Conservation (phyloP, 1,140 invertebrate species). For the Drosophila arizonae region DNA sequence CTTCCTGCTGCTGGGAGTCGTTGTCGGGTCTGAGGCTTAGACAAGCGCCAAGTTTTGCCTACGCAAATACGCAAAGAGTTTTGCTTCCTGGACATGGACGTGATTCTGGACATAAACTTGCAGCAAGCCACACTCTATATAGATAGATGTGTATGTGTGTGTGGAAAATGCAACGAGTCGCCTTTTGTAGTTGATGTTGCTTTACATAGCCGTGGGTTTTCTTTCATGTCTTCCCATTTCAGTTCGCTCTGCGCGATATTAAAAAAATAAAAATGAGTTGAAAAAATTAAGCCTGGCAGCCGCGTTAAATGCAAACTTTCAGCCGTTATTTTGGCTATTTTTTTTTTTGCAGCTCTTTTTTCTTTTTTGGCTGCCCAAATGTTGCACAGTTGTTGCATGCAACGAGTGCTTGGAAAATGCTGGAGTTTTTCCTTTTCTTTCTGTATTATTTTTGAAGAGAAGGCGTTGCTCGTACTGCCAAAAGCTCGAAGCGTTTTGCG, state of each 20-base stretch:
- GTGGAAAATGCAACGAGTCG: slow-evolving; percentile 30
- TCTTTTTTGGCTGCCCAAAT: slow-evolving; percentile 54
- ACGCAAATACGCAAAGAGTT: slow-evolving; percentile 69
- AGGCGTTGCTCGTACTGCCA: slow-evolving; percentile 70
- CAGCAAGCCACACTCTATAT: slow-evolving; percentile 39
- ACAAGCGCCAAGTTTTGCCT: slow-evolving; percentile 75
- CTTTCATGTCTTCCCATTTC: slow-evolving; percentile 57
- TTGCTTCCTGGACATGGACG: slow-evolving; percentile 73
- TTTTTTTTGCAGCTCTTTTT: slow-evolving; percentile 13
- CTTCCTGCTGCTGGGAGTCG: background rate
- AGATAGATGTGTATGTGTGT: slow-evolving; percentile 29
- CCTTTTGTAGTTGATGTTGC: slow-evolving; percentile 33
- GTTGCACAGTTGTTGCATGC: slow-evolving; percentile 63
- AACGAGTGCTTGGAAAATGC: slow-evolving; percentile 60
- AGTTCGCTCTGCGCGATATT: slow-evolving; percentile 62
- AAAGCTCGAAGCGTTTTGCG: slow-evolving; percentile 59
- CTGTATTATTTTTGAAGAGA: slow-evolving; percentile 42
- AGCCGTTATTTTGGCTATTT: slow-evolving; percentile 41
- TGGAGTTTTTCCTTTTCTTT: slow-evolving; percentile 34
- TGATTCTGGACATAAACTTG: slow-evolving; percentile 50
- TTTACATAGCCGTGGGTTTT: slow-evolving; percentile 74
- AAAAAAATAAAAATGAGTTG: slow-evolving; percentile 67
- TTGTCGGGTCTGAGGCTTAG: slow-evolving; percentile 21
- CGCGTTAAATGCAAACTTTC: slow-evolving; percentile 79
- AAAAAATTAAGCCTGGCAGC: slow-evolving; percentile 81